Conservation (phyloP, 37 sponge, comb jelly and placozoan genomes). For the Tethya wilhelma region DNA sequence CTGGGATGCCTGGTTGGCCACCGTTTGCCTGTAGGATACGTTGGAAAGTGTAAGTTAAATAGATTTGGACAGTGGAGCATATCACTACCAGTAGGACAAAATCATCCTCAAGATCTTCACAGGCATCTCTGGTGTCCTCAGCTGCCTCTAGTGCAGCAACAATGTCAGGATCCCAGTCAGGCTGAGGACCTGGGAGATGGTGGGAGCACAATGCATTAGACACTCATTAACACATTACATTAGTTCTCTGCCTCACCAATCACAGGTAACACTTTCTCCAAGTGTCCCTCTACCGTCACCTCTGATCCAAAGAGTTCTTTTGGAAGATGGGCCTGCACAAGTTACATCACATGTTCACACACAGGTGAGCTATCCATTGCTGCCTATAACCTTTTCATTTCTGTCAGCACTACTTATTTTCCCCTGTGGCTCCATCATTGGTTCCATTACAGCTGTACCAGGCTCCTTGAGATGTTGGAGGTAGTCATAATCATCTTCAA, state of each 20-base stretch:
- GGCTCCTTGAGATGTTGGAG: conserved; percentile 92
- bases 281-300: conserved; percentile 53
- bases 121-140: conserved; percentile 51
- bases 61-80: neutral
- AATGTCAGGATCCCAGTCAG: conserved; percentile 94
- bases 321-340: conserved; percentile 48
- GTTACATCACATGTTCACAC: neutral
- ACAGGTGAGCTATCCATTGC: neutral
- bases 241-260: conserved; percentile 20
- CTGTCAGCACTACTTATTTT: neutral
- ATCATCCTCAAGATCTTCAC: conserved; percentile 91
- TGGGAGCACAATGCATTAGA: neutral
- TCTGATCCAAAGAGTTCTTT: conserved; percentile 78
- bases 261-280: conserved; percentile 74
- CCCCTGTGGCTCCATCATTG: conserved; percentile 17
- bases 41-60: neutral
- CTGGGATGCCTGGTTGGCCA: conserved; percentile 59
- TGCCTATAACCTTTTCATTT: neutral
- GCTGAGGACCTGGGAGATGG: conserved; percentile 71
- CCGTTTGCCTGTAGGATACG: conserved; percentile 50
- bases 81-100: conserved; percentile 68
- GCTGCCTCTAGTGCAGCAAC: conserved; percentile 94
- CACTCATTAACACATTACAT: neutral
- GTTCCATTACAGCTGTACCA: conserved; percentile 37
- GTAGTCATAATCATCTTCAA: conserved; percentile 95